Percentiles rank a stretch among this genome's conserved stretches.
Evolutionary conservation across 2,113 vertebrate species (phyloP).

Genomic region (Corvus hawaiiensis): DNA sequence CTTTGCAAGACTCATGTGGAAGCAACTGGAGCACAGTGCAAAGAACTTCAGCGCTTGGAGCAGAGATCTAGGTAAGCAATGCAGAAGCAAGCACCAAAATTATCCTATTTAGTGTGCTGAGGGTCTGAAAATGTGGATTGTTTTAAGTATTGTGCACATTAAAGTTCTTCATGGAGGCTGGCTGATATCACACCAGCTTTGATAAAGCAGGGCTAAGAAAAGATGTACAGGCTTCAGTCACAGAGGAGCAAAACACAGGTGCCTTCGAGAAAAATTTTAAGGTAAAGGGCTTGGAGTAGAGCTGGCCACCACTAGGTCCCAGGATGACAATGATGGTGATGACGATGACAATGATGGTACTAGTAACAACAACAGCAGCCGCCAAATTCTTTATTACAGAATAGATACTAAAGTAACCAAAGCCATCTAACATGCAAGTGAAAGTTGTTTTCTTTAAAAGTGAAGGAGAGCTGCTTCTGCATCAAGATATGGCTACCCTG

Average conservation of each 20-base stretch:
- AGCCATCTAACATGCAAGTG: background rate
- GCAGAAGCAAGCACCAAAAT: background rate
- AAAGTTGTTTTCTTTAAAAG: background rate
- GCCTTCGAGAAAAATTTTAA: background rate
- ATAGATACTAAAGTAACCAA: background rate
- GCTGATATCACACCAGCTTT: background rate
- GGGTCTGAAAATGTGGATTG: background rate
- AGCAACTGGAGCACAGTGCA: accelerated
- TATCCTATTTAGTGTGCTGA: background rate
- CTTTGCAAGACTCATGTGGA: background rate
- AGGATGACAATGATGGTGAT: background rate
- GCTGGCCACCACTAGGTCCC: background rate
- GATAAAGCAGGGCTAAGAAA: background rate
- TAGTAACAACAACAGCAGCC: background rate
- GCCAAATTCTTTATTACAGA: background rate
- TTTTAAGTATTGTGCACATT: background rate
- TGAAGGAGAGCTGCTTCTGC: background rate
- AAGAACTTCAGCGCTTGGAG: accelerated
- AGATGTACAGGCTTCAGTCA: background rate
- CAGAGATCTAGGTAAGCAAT: background rate
- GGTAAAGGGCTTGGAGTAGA: background rate
- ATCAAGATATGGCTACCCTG: background rate
- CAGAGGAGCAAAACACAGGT: background rate
- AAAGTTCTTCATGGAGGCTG: background rate
- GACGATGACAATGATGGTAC: background rate